These are phyloP conservation scores for Otolemur crassicaudatus DNA, from an alignment of 2,797 vertebrate genomes.

Conservation along the genomic window DNA sequence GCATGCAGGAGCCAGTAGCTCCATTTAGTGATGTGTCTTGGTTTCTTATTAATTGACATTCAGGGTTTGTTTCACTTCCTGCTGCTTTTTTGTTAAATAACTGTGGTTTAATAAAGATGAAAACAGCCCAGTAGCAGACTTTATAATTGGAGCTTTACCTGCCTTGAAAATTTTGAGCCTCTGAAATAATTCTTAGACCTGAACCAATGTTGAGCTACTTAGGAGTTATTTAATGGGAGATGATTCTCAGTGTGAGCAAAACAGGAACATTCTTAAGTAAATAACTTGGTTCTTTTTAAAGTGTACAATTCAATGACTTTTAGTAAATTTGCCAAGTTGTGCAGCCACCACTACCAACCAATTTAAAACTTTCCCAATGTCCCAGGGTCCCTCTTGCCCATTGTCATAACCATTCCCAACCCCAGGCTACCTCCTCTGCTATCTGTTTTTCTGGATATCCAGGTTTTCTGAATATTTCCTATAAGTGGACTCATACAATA, in stretches of 20 bases:
- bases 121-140: not conserved
- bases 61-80: conserved; percentile 49
- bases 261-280: conserved; percentile 8
- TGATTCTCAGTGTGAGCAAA: conserved; percentile 24
- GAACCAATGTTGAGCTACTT: not conserved
- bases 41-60: not conserved
- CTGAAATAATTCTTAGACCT: conserved; percentile 24
- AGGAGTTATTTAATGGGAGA: not conserved
- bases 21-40: not conserved
- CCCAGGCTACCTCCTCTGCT: not conserved
- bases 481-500: not conserved
- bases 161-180: not conserved
- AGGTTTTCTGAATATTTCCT: not conserved
- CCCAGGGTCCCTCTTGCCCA: not conserved
- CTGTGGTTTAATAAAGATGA: conserved; percentile 58
- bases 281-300: conserved; percentile 15
- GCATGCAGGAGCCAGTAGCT: not conserved
- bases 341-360: not conserved
- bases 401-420: too few species aligned
- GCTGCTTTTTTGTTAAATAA: conserved; percentile 50
- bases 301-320: not conserved
- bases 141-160: conserved; percentile 14
- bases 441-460: too few species aligned
- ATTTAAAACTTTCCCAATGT: not conserved
- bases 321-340: not conserved